phyloP scores from a whole-genome alignment of 2,888 invertebrate species.

The Malthinus flaveolus region DNA sequence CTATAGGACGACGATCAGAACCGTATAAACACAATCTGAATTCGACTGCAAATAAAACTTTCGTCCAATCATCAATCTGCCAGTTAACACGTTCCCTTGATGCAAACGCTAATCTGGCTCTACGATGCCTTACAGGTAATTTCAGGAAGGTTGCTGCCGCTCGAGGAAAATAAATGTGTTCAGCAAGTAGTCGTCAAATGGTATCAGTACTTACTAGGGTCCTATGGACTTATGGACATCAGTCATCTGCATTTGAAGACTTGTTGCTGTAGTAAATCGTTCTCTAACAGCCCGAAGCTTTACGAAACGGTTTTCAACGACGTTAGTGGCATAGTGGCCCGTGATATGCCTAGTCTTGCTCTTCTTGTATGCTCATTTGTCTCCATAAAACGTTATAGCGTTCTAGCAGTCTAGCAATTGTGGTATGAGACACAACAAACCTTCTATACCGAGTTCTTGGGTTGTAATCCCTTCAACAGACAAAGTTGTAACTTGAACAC shows the following conservation, averaged over 20 bases:
- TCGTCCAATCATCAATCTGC: background rate
- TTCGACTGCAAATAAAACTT: no score
- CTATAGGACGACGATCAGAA: no score
- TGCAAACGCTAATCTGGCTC: no score
- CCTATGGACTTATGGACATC: background rate
- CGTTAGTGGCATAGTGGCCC: no score
- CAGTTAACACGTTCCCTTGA: no score
- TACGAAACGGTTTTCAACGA: no score
- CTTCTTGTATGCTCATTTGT: no score
- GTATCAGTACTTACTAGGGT: background rate
- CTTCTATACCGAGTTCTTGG: slow-evolving; percentile 1
- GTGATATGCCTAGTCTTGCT: no score
- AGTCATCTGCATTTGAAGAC: slow-evolving; percentile 6
- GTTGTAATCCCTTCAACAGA: slow-evolving; percentile 1
- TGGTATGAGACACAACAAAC: background rate
- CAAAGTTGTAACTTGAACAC: background rate
- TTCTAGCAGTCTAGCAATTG: background rate
- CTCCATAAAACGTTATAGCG: background rate
- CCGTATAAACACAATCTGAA: background rate
- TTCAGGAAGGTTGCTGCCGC: no score
- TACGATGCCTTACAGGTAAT: no score
- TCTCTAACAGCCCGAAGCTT: no score
- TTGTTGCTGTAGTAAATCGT: slow-evolving; percentile 1
- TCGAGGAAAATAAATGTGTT: no score
- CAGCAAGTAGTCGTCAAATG: background rate